Conservation (phyloP, 2,888 invertebrate species). For the Schizaphis graminum region DNA sequence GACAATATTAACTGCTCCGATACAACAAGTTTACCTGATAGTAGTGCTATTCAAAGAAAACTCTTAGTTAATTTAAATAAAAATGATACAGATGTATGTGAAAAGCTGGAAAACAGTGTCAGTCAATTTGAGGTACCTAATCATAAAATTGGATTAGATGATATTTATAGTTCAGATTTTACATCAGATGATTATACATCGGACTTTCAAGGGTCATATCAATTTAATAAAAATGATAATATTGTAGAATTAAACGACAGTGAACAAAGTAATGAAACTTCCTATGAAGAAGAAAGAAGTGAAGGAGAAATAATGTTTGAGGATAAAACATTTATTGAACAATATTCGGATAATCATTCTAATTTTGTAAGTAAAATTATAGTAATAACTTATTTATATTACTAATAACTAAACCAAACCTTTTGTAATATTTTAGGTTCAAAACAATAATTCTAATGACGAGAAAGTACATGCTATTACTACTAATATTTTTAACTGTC, state of each 20-base stretch:
- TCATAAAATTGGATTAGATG: slow-evolving; percentile 3
- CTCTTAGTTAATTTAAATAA: not conserved
- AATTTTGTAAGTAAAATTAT: slow-evolving; percentile 35
- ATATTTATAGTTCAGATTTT: slow-evolving; percentile 46
- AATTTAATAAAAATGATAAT: not conserved
- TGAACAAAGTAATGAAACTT: slow-evolving; percentile 46
- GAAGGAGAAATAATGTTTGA: slow-evolving; percentile 58
- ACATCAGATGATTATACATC: slow-evolving; percentile 37
- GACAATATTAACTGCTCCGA: not conserved
- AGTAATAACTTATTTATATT: not conserved
- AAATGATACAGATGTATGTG: not conserved
- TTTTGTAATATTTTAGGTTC: slow-evolving; percentile 44
- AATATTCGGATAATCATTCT: not conserved
- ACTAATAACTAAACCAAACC: not conserved
- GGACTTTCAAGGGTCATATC: not conserved
- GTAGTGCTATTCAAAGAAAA: not conserved
- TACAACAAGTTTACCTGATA: slow-evolving; percentile 7
- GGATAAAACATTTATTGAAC: slow-evolving; percentile 59
- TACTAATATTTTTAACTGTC: slow-evolving; percentile 40
- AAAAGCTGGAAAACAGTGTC: not conserved
- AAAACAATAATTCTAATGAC: not conserved
- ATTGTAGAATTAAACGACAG: not conserved
- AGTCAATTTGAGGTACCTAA: not conserved
- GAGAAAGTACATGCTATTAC: slow-evolving; percentile 43
- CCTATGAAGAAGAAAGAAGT: slow-evolving; percentile 59